Evolutionary conservation across 2,113 vertebrate genomes (phyloP).

Genomic region (Scomber japonicus): DNA sequence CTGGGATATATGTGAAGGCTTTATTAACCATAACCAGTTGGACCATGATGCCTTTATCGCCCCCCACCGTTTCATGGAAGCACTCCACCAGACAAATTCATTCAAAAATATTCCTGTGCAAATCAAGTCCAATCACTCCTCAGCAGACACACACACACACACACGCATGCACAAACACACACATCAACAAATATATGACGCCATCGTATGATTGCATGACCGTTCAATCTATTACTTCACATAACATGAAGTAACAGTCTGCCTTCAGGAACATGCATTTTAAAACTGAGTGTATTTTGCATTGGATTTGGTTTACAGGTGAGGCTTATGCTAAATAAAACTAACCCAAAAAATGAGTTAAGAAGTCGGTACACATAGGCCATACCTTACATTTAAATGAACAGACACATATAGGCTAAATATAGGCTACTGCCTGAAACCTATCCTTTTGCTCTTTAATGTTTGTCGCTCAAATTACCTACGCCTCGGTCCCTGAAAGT

Average conservation of each 20-base stretch:
- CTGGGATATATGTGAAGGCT: conserved; percentile 24
- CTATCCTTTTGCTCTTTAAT: neutral
- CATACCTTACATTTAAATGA: neutral
- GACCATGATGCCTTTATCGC: conserved; percentile 67
- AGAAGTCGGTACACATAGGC: neutral
- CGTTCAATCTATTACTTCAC: too few relatives aligned
- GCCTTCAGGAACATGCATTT: neutral
- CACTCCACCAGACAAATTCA: conserved; percentile 49
- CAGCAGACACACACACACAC: neutral
- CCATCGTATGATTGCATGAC: neutral
- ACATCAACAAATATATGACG: conserved; percentile 12
- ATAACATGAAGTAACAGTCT: too few relatives aligned
- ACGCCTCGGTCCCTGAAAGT: neutral
- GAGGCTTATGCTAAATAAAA: neutral
- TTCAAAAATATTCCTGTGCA: conserved; percentile 62
- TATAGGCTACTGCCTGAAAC: conserved; percentile 10
- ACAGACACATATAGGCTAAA: neutral
- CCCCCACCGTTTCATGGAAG: conserved; percentile 56
- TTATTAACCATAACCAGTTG: conserved; percentile 22
- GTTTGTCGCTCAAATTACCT: neutral
- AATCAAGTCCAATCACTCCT: conserved; percentile 12
- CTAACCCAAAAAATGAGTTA: conserved; percentile 14
- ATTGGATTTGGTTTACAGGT: neutral
- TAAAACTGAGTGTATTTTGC: neutral
- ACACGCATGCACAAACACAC: neutral